Evolutionary conservation across 2,797 vertebrate species (phyloP), one percentile per base, ranked within the genome.

Genomic region (Melanotaenia boesemani): DNA sequence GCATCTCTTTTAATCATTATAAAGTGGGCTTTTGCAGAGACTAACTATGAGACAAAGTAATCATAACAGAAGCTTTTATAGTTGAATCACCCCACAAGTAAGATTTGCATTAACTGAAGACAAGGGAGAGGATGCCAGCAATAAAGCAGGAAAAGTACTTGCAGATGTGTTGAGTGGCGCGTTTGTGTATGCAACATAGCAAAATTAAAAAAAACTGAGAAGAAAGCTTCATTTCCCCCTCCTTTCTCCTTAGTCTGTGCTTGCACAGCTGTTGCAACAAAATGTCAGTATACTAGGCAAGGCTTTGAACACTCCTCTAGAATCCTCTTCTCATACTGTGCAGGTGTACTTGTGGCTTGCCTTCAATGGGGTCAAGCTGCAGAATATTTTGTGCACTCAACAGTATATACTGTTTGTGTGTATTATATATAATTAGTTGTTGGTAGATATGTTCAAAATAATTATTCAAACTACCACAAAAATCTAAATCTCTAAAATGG

Each of bases 261-360:
- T 80, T 81, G 62, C 62, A 86, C 91, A 92, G 87, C 91, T 94
- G 90, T 93, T 77, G 83, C 84, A 90, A 90, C 89, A 90, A 63
- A 64, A 63, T 83, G 79, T 81, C 70, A 72, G 61, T 57, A 34
- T 59, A 77, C 72, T 66, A 62, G 68, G 68, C 30, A 76, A 76
- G 72, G 72, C 70, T 77, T 56, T 70, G 56, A 70, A 61, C 64
- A 46, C 54, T 61, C 58, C 15, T 30, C 28, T 30, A 30, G 54
- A 55, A 24, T 26, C 81, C 72, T 74, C 46, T 55, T 61, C 34
- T 62, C 56, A 60, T 58, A 63, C 46, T 65, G 64, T 81, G 88
- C 84, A 91, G 88, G 87, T 91, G 88, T 84, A 85, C 66, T 75
- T 71, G 65, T 2, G 34, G 54, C 74, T 74, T 52, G 9, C 37